Conservation (phyloP, 2,797 vertebrate species). For the Alosa sapidissima region DNA sequence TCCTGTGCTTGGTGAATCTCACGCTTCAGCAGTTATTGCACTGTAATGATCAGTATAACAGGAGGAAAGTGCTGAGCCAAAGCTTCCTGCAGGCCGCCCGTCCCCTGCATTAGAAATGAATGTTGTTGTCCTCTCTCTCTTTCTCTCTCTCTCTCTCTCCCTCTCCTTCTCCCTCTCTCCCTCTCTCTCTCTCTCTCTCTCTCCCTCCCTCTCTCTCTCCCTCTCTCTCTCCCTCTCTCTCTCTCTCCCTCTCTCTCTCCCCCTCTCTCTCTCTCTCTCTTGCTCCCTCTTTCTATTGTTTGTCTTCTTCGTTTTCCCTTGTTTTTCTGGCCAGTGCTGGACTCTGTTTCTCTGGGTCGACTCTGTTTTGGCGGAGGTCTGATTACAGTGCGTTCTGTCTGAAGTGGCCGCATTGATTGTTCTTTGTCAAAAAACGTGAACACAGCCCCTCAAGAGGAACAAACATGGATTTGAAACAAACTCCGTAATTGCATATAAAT, state of each 20-base stretch:
- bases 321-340: not conserved
- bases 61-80: slow-evolving; percentile 23
- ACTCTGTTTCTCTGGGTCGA: not conserved
- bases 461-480: slow-evolving; percentile 37
- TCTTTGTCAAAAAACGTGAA: slow-evolving; percentile 39
- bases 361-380: slow-evolving; percentile 24
- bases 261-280: not conserved
- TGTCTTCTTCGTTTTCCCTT: not conserved
- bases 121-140: not conserved
- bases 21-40: slow-evolving; percentile 19
- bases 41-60: slow-evolving; percentile 26
- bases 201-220: not conserved
- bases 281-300: not conserved
- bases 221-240: not conserved
- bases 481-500: slow-evolving; percentile 45
- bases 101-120: not conserved
- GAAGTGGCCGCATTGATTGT: slow-evolving; percentile 33
- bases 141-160: not conserved
- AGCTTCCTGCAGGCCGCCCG: not conserved
- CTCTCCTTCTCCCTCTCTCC: no score
- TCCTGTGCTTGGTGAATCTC: not conserved
- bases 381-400: slow-evolving; percentile 27
- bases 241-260: not conserved
- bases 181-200: not conserved
- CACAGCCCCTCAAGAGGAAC: slow-evolving; percentile 21